Percentiles rank a stretch among this genome's conserved stretches.
Conservation (phyloP, 1,140 invertebrate species). For the Drosophila carrolli region DNA sequence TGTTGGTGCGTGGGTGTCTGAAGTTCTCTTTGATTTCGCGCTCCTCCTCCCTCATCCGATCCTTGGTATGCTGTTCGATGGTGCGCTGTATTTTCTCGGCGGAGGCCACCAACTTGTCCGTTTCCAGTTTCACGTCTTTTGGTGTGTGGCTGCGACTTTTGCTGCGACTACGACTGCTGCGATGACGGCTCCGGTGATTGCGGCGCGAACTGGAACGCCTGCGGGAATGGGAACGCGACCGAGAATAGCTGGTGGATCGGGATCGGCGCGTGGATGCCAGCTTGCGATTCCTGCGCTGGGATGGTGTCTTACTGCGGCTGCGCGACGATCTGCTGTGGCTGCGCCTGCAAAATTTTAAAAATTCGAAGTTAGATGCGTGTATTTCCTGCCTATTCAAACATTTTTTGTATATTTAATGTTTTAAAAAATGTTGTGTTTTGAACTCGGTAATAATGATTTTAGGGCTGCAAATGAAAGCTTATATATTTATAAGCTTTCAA, state of each 20-base stretch:
- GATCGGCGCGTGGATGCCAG: constrained; percentile 80
- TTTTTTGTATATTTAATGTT: too few species aligned
- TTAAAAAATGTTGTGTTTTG: too few species aligned
- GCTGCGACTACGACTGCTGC: constrained; percentile 53
- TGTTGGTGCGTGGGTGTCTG: constrained; percentile 37
- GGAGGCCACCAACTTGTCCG: constrained; percentile 73
- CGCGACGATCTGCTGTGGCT: constrained; percentile 68
- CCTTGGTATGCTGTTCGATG: constrained; percentile 76
- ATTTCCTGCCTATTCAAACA: too few species aligned
- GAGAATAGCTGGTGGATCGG: constrained; percentile 79
- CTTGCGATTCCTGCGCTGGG: constrained; percentile 68
- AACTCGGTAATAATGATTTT: too few species aligned
- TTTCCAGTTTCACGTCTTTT: constrained; percentile 62
- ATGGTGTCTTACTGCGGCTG: constrained; percentile 62
- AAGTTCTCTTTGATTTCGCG: constrained; percentile 73
- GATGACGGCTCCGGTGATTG: constrained; percentile 69
- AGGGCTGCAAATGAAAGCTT: too few species aligned
- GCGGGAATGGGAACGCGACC: constrained; percentile 83
- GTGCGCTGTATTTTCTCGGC: constrained; percentile 79
- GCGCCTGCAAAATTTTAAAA: constrained; percentile 25
- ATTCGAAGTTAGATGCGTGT: background rate
- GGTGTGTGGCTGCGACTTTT: constrained; percentile 35
- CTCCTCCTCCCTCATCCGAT: constrained; percentile 75
- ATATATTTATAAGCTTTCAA: too few species aligned
- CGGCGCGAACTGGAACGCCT: constrained; percentile 79